Conservation (phyloP, 1,140 invertebrate genomes). For the Orussus abietinus region DNA sequence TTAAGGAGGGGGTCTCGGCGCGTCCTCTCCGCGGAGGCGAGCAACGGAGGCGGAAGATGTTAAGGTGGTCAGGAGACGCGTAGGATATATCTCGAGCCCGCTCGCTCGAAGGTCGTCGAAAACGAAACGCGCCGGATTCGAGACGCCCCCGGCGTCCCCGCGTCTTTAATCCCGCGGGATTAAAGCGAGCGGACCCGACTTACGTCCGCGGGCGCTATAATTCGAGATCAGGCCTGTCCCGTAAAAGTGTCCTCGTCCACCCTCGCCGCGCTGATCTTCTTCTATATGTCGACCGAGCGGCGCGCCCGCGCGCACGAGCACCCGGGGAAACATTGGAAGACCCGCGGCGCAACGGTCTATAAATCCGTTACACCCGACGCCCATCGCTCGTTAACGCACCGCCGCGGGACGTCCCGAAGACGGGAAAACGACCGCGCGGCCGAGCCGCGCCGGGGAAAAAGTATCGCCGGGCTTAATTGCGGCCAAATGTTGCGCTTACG, state of each 20-base stretch:
- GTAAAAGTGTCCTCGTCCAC: conserved; percentile 11
- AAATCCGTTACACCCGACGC: conserved; percentile 23
- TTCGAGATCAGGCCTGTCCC: conserved; percentile 11
- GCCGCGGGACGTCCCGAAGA: conserved; percentile 23
- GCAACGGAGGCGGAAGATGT: too few relatives aligned
- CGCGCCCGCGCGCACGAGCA: neutral
- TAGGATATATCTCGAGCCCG: too few relatives aligned
- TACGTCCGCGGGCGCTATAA: conserved; percentile 10
- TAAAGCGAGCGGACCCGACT: conserved; percentile 1
- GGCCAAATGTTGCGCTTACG: too few relatives aligned
- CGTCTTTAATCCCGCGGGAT: neutral
- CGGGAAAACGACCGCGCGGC: too few relatives aligned
- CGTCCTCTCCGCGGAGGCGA: too few relatives aligned
- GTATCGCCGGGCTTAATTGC: too few relatives aligned
- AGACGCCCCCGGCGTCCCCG: neutral
- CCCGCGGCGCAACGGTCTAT: conserved; percentile 16
- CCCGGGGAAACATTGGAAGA: conserved; percentile 7
- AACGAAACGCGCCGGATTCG: too few relatives aligned
- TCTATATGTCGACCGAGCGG: neutral
- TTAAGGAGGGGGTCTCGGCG: too few relatives aligned
- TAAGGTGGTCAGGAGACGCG: too few relatives aligned
- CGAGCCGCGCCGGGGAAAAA: too few relatives aligned
- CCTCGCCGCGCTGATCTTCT: neutral
- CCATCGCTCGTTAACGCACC: conserved; percentile 25
- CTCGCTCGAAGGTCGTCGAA: too few relatives aligned